These are phyloP conservation scores for Philhelius pedissequus DNA, from an alignment of 2,888 invertebrate species.

Conservation along the genomic window DNA sequence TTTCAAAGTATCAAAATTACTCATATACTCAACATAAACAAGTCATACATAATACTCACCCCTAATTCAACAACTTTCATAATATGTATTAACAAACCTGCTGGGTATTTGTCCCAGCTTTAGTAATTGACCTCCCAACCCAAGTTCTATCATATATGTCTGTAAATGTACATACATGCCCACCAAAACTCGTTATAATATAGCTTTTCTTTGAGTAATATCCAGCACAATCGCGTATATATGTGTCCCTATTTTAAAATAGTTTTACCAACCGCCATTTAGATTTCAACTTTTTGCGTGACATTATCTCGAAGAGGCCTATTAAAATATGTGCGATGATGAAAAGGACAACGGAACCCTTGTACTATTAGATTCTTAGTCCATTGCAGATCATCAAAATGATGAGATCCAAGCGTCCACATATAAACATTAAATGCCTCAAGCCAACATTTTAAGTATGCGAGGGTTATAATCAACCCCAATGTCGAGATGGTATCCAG, in stretches of 20 bases:
- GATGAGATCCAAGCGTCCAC: constrained; percentile 57
- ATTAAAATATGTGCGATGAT: constrained; percentile 28
- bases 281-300: constrained; percentile 46
- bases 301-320: constrained; percentile 59
- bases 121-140: constrained; percentile 16
- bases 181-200: neutral
- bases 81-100: constrained; percentile 13
- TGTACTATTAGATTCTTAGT: constrained; percentile 50
- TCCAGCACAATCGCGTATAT: constrained; percentile 59
- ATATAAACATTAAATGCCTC: constrained; percentile 53
- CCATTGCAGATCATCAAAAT: constrained; percentile 67
- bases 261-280: constrained; percentile 38
- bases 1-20: constrained; percentile 38
- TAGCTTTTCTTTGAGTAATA: constrained; percentile 30
- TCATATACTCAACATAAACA: neutral
- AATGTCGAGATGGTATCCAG: constrained; percentile 43
- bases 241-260: constrained; percentile 59
- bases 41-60: neutral
- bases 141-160: neutral
- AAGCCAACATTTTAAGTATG: constrained; percentile 41
- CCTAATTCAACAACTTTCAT: constrained; percentile 27
- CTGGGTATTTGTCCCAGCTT: neutral
- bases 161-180: no score
- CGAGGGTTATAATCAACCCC: constrained; percentile 25
- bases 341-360: constrained; percentile 2